Percentiles rank a stretch among this genome's conserved stretches.
Evolutionary conservation across 35 echinoderm and acorn worm genomes (phyloP).

Genomic region (Holothuria glaberrima): DNA sequence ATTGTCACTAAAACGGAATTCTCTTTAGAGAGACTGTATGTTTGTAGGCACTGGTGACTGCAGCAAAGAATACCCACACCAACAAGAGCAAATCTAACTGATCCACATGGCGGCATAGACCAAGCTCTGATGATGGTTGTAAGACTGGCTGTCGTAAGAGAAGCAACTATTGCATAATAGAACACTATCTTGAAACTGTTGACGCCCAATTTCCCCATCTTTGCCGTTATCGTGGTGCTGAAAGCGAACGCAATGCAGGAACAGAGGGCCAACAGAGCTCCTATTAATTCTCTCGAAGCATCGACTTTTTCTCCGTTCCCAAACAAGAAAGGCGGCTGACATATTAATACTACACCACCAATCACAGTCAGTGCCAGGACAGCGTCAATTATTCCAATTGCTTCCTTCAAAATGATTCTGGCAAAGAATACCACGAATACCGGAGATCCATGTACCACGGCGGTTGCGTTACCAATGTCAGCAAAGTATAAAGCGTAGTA

Average conservation of each 20-base stretch:
- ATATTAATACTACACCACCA: conserved; percentile 14
- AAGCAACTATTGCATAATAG: conserved; percentile 10
- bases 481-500: conserved; percentile 2
- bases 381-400: background rate
- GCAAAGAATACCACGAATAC: conserved; percentile 13
- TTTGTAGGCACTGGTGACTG: background rate
- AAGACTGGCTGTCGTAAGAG: background rate
- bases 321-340: conserved; percentile 34
- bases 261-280: background rate
- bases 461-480: conserved; percentile 2
- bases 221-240: too few species aligned
- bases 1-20: background rate
- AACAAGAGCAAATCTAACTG: conserved; percentile 10
- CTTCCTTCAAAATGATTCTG: conserved; percentile 1
- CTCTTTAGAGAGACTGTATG: background rate
- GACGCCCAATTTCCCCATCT: background rate
- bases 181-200: conserved; percentile 12
- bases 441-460: background rate
- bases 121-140: background rate
- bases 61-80: background rate
- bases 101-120: conserved; percentile 24
- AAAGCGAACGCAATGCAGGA: background rate
- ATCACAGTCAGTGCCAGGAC: background rate
- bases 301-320: background rate
- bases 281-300: background rate